Evolutionary conservation across 2,113 vertebrate genomes (phyloP).

Genomic region (Ardeotis arabs): DNA sequence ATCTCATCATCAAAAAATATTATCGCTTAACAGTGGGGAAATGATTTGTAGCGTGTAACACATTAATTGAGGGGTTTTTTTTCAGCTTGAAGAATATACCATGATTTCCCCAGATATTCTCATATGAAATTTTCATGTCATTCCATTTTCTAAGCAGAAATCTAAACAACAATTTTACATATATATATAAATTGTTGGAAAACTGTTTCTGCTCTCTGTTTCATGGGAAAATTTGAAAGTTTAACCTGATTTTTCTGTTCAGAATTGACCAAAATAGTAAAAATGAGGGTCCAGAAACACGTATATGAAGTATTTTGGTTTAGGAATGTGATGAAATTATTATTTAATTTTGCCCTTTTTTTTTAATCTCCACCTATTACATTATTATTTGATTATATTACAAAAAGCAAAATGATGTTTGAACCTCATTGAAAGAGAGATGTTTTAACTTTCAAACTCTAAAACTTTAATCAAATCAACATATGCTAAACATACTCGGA

Average conservation of each 20-base stretch:
- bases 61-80: neutral
- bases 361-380: neutral
- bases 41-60: neutral
- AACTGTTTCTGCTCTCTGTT: neutral
- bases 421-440: neutral
- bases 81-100: neutral
- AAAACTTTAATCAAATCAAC: neutral
- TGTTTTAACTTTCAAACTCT: neutral
- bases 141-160: neutral
- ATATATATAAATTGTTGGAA: neutral
- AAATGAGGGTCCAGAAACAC: neutral
- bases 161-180: neutral
- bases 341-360: neutral
- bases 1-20: neutral
- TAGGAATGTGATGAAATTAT: neutral
- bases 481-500: neutral
- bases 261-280: neutral
- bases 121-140: neutral
- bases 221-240: neutral
- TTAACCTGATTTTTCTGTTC: neutral
- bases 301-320: neutral
- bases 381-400: neutral
- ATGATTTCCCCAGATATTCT: neutral
- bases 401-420: neutral
- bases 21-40: neutral